These are phyloP conservation scores for Scatophagus argus DNA, from an alignment of 2,113 vertebrate species.

Conservation along the genomic window DNA sequence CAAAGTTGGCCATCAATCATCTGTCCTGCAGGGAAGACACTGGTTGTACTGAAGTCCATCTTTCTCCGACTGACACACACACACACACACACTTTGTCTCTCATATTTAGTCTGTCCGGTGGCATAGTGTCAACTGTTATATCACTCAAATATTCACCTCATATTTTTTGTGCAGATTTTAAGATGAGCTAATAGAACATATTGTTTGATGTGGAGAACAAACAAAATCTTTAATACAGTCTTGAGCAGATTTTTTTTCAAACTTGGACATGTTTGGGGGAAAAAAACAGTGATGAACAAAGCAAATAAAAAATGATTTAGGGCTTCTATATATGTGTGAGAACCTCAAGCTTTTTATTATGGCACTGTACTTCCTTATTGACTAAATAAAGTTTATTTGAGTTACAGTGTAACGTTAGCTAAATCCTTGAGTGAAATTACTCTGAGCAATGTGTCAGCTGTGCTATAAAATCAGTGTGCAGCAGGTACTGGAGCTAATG, in stretches of 20 bases:
- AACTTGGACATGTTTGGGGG: constrained; percentile 31
- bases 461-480: constrained; percentile 73
- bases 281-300: constrained; percentile 60
- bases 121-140: not conserved
- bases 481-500: constrained; percentile 29
- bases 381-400: constrained; percentile 83
- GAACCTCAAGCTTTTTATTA: constrained; percentile 69
- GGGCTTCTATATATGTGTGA: constrained; percentile 40
- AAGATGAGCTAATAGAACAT: constrained; percentile 3
- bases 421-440: constrained; percentile 78
- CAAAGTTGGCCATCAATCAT: constrained; percentile 69
- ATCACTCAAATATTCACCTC: constrained; percentile 10
- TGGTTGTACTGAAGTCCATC: not conserved
- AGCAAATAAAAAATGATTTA: constrained; percentile 69
- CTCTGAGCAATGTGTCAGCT: constrained; percentile 65
- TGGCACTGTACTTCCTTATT: constrained; percentile 70
- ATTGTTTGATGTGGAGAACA: not conserved
- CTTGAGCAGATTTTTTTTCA: constrained; percentile 1
- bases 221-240: not conserved
- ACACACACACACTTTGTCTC: not conserved
- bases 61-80: not conserved
- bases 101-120: not conserved
- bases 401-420: constrained; percentile 71
- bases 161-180: not conserved
- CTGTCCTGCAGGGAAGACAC: constrained; percentile 38